Evolutionary conservation across 2,113 vertebrate species (phyloP).

Genomic region (Arothron firmamentum): DNA sequence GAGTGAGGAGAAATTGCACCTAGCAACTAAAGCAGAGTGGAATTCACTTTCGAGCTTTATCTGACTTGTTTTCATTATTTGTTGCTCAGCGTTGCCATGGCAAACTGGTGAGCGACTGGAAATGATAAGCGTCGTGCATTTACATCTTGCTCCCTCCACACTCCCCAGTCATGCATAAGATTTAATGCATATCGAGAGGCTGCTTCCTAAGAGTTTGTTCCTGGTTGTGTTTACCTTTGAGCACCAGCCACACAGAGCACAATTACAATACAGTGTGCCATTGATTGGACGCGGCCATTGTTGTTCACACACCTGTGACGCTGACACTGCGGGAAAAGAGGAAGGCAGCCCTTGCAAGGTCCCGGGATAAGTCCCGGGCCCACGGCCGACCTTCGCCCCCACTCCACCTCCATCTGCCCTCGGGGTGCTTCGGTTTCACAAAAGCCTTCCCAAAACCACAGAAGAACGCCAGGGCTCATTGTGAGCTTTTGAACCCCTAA

Average conservation of each 20-base stretch:
- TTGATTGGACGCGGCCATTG: conserved; percentile 56
- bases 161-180: background rate
- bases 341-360: conserved; percentile 8
- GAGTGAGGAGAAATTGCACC: conserved; percentile 61
- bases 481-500: conserved; percentile 48
- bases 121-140: conserved; percentile 25
- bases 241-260: conserved; percentile 37
- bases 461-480: conserved; percentile 43
- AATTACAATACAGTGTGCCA: conserved; percentile 66
- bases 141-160: conserved; percentile 10
- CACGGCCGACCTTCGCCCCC: background rate
- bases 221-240: conserved; percentile 51
- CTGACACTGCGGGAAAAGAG: conserved; percentile 55
- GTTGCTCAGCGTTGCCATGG: conserved; percentile 42
- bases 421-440: conserved; percentile 44
- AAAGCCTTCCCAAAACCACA: conserved; percentile 54
- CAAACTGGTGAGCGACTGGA: conserved; percentile 36
- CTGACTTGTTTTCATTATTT: conserved; percentile 47
- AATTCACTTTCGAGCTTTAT: conserved; percentile 63
- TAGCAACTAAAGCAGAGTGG: conserved; percentile 67
- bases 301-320: conserved; percentile 62
- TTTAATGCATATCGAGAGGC: conserved; percentile 10
- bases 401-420: conserved; percentile 7
- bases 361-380: conserved; percentile 26
- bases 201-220: conserved; percentile 20